phyloP scores from a whole-genome alignment of 2,888 invertebrate genomes.

The Biston betularia region DNA sequence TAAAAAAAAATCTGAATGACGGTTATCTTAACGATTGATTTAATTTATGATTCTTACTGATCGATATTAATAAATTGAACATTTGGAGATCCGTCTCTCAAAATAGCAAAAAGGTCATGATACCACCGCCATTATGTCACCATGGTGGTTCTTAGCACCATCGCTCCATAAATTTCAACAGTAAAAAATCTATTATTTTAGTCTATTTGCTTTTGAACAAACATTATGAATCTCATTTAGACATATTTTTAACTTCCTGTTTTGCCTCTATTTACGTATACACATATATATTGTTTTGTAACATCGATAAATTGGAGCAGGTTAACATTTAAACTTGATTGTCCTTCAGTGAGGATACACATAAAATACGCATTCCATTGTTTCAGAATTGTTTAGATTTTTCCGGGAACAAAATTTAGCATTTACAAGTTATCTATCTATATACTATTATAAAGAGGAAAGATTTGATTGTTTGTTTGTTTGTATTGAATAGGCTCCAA shows the following conservation, averaged over 20 bases:
- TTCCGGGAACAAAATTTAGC: not conserved
- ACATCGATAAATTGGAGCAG: slow-evolving; percentile 17
- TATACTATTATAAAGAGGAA: too few species aligned
- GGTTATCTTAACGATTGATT: not conserved
- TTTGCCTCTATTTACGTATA: not conserved
- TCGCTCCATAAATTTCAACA: not conserved
- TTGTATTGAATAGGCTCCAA: too few species aligned
- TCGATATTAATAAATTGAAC: slow-evolving; percentile 36
- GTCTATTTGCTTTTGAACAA: not conserved
- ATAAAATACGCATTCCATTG: slow-evolving; percentile 25
- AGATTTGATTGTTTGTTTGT: too few species aligned
- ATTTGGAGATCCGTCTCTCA: slow-evolving; percentile 31
- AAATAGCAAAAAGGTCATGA: not conserved
- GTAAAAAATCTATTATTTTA: not conserved
- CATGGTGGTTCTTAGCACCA: too few species aligned
- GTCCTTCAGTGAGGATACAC: slow-evolving; percentile 18
- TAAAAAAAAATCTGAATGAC: slow-evolving; percentile 5
- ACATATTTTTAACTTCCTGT: slow-evolving; percentile 5
- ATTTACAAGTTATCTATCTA: too few species aligned
- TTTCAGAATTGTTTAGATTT: slow-evolving; percentile 1
- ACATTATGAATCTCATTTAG: slow-evolving; percentile 1
- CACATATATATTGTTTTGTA: slow-evolving; percentile 4
- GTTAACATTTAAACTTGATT: slow-evolving; percentile 5
- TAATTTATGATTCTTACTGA: slow-evolving; percentile 30
- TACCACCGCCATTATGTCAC: too few species aligned